Base-by-base conservation (phyloP, 2,888 invertebrate genomes). In the Andricus quercusramuli region DNA sequence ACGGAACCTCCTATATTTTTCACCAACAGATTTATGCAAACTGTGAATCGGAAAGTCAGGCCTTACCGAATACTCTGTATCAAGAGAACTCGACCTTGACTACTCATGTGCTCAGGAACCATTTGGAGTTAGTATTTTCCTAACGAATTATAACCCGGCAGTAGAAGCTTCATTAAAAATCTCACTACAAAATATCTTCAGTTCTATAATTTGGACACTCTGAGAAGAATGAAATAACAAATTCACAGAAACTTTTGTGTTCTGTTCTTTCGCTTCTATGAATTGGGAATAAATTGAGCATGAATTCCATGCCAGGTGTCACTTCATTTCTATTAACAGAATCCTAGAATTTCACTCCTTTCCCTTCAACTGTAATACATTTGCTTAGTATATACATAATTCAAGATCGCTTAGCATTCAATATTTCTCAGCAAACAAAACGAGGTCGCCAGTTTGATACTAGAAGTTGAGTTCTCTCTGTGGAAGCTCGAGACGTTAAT, bases 261-360 rank as follows among this genome's bases (percentile, higher is more conserved):
- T 74, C 56, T 32, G 51, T 6, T 56, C 22, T 74, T 51, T 74
- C 70, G 51, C 51, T 51, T 51, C 56, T 20, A 51, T 56, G 32
- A 74, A n/a, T 51, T 11, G 15, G 29, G 25, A 44, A 78, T 65
- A 29, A 78, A 78, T 78, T 78, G 51, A 66, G 66, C 65, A 22
- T 74, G n/a, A 74, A 51, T 51, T 74, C 20, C 56, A 51, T n/a
- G 3, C 51, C 51, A 51, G 13, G 5, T 47, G 29, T 62, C 62
- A 77, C 15, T 3, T 29, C 17, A 78, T 78, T 78, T 51, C 51
- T 65, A 62, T 65, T 41, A 20, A 66, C 65, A 47, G 37, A 41
- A 22, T 74, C 51, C 17, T 25, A 29, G 32, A 3, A 47, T 11
- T 74, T 47, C 47, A 29, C 25, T 25, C 47, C 22, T 74, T 51